phyloP scores from a whole-genome alignment of 2,888 invertebrate species.

The Perizoma affinitatum region DNA sequence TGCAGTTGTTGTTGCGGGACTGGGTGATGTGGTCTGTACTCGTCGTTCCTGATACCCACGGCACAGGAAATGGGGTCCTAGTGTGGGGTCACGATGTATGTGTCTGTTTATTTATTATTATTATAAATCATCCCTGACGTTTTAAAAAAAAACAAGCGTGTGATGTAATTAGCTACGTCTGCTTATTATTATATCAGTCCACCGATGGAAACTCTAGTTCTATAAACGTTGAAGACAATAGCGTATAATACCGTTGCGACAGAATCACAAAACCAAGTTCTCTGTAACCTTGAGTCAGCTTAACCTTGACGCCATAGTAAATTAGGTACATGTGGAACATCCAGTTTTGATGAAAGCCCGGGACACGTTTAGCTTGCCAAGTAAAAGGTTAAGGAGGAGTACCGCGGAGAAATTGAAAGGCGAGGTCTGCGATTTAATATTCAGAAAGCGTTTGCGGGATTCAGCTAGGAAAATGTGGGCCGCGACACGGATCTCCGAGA shows the following conservation, averaged over 20 bases:
- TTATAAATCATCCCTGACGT: slow-evolving; percentile 1
- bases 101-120: no score
- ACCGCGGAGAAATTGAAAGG: slow-evolving; percentile 68
- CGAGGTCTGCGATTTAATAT: slow-evolving; percentile 67
- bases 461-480: slow-evolving; percentile 71
- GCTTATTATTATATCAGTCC: no score
- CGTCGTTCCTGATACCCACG: no score
- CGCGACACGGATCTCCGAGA: slow-evolving; percentile 68
- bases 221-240: slow-evolving; percentile 11
- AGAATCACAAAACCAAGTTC: slow-evolving; percentile 3
- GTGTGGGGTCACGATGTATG: no score
- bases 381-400: slow-evolving; percentile 51
- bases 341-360: slow-evolving; percentile 48
- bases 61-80: no score
- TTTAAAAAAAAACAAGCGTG: slow-evolving; percentile 8
- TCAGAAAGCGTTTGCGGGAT: slow-evolving; percentile 70
- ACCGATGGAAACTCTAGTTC: no score
- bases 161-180: neutral
- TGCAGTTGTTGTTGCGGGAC: no score
- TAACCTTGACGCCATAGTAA: slow-evolving; percentile 36
- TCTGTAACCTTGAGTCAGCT: slow-evolving; percentile 3
- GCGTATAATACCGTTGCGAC: slow-evolving; percentile 4
- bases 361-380: slow-evolving; percentile 54
- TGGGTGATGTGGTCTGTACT: no score
- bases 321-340: slow-evolving; percentile 43